phyloP scores from a whole-genome alignment of 2,888 invertebrate genomes.

The Apamea sordens region DNA sequence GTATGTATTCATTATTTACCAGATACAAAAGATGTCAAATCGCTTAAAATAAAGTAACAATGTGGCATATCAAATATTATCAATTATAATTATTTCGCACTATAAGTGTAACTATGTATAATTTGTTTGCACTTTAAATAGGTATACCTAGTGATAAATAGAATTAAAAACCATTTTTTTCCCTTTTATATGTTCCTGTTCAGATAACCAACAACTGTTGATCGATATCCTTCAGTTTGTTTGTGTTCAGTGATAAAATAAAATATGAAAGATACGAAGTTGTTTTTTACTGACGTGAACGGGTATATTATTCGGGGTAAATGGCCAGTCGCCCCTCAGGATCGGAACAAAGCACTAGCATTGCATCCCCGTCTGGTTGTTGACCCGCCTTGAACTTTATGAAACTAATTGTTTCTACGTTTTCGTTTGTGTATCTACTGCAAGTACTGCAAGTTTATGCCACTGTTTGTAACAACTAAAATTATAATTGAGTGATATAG shows the following conservation, averaged over 20 bases:
- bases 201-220: constrained; percentile 21
- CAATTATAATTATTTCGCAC: background rate
- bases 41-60: too few relatives aligned
- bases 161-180: constrained; percentile 22
- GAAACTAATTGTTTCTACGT: constrained; percentile 45
- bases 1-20: too few relatives aligned
- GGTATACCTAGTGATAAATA: constrained; percentile 9
- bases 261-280: constrained; percentile 19
- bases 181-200: background rate
- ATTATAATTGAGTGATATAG: background rate
- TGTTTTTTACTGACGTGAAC: constrained; percentile 30
- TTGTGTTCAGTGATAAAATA: constrained; percentile 13
- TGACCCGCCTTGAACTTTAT: constrained; percentile 76
- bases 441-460: background rate
- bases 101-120: background rate
- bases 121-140: background rate
- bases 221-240: constrained; percentile 29
- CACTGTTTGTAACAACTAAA: background rate
- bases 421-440: constrained; percentile 15
- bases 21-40: too few relatives aligned
- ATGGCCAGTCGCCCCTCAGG: constrained; percentile 75
- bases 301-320: constrained; percentile 76
- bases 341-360: constrained; percentile 79
- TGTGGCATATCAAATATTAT: too few relatives aligned
- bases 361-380: constrained; percentile 84